Conservation (phyloP, 92 coral and sea anemone species). For the Isaurus tuberculatus region DNA sequence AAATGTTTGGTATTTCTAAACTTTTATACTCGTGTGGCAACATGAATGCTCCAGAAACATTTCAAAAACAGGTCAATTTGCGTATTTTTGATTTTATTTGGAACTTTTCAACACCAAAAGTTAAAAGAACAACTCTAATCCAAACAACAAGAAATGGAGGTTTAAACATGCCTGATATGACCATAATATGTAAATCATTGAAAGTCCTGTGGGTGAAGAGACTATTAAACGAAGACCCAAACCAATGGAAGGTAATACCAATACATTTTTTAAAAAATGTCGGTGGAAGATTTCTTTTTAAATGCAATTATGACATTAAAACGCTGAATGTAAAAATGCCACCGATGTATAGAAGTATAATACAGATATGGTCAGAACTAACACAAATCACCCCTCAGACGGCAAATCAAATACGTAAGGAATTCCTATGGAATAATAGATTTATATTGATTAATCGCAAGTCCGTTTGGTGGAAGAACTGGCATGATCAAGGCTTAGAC, state of each 20-base stretch:
- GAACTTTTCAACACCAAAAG: constrained; percentile 16
- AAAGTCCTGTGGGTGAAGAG: no score
- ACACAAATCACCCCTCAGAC: not conserved
- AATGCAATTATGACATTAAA: not conserved
- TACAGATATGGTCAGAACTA: not conserved
- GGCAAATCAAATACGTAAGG: not conserved
- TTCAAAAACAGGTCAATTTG: not conserved
- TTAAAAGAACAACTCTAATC: not conserved
- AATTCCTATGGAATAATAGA: not conserved
- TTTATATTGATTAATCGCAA: not conserved
- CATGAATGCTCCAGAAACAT: constrained; percentile 12
- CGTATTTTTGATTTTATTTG: not conserved
- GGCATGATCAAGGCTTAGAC: constrained; percentile 5
- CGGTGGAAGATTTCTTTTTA: constrained; percentile 4
- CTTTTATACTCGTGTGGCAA: constrained; percentile 16
- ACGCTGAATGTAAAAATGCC: not conserved
- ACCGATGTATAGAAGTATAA: not conserved
- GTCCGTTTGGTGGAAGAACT: constrained; percentile 15
- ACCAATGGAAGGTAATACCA: not conserved
- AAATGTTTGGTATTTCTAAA: constrained; percentile 16
- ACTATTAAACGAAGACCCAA: no score
- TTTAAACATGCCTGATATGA: constrained; percentile 10
- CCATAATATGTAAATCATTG: not conserved
- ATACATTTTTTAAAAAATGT: not conserved
- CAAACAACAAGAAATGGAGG: constrained; percentile 17